Base-by-base conservation (phyloP, 2,888 invertebrate genomes). In the Lepidochrysops patricia region DNA sequence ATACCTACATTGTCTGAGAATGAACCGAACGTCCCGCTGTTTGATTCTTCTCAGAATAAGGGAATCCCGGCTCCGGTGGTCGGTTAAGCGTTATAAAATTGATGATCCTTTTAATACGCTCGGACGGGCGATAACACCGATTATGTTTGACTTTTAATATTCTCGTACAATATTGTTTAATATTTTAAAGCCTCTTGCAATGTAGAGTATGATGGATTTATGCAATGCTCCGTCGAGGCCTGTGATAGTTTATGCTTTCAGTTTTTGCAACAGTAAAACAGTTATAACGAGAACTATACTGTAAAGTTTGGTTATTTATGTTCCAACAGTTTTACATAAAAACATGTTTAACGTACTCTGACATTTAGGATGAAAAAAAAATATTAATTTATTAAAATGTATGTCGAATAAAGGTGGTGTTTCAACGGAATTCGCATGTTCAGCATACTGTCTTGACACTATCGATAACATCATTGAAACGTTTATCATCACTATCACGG, bases 41-140 rank as follows among this genome's bases (percentile, higher is more conserved):
- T 61, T 35, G 57, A 35, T 61, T 62, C 63, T 64, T 63, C 62
- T 57, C 50, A 61, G 62, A 62, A 65, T 62, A 66, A 66, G 67
- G 64, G 58, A 63, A 63, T 63, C 64, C 68, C 62, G 60, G 63
- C 68, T 63, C 54, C 66, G 68, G 67, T 68, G 68, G 68, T 68
- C 68, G 67, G 32, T 57, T 57, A 56, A 61, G 60, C 54, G 60
- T 61, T 62, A 59, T 57, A 60, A 59, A 57, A 67, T 64, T 63
- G 63, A 62, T 62, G 60, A 58, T 62, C 56, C 32, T 43, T 37
- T 43, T 61, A 59, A 59, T 58, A 59, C 48, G 32, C 32, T 58
- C 37, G 59, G 61, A 48, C 29, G 57, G 57, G 54, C 50, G 60
- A 52, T 60, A 48, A 48, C 58, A 58, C 34, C 57, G 58, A 58